Percentiles rank a stretch among this genome's conserved stretches.
These are phyloP conservation scores for Catocala nupta DNA, from an alignment of 2,888 invertebrate genomes.

Conservation along the genomic window DNA sequence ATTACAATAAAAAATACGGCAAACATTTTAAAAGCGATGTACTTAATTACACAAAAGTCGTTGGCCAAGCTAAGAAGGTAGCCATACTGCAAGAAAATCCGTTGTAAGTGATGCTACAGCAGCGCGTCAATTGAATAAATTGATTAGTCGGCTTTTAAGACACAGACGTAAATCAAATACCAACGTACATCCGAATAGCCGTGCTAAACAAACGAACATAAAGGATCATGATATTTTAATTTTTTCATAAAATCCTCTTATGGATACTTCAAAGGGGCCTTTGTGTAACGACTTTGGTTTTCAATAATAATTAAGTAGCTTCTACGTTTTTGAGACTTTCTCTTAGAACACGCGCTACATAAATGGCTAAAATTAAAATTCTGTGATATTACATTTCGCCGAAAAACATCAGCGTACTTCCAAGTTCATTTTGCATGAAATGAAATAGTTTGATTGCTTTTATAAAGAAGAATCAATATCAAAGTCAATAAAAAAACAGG, in stretches of 20 bases:
- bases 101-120: neutral
- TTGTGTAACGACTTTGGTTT: constrained; percentile 34
- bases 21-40: no score
- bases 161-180: neutral
- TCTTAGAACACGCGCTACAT: constrained; percentile 17
- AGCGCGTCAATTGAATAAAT: neutral
- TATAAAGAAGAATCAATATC: no score
- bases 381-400: constrained; percentile 5
- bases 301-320: constrained; percentile 31
- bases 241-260: constrained; percentile 43
- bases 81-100: no score
- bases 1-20: no score
- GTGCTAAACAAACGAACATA: constrained; percentile 12
- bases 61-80: no score
- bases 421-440: no score
- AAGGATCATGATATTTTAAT: constrained; percentile 26
- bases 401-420: neutral
- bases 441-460: no score
- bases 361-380: constrained; percentile 9
- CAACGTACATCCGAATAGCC: neutral
- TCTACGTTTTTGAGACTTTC: constrained; percentile 25
- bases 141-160: neutral
- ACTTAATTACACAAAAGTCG: no score
- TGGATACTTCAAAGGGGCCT: constrained; percentile 30
- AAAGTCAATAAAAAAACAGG: no score